These are phyloP conservation scores for Trachops cirrhosus DNA, from an alignment of 2,797 vertebrate species.

Conservation along the genomic window DNA sequence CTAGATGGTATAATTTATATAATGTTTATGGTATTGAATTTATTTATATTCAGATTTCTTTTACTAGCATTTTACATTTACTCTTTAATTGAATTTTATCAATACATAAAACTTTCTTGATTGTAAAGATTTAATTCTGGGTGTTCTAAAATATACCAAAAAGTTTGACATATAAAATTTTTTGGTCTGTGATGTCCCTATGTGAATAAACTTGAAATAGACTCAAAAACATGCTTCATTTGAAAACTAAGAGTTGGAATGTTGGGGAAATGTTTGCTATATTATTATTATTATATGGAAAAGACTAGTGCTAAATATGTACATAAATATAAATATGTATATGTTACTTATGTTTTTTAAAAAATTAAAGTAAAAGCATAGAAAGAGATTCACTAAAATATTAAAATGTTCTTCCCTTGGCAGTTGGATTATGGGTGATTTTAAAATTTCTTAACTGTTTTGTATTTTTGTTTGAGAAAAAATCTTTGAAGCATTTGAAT, in stretches of 20 bases:
- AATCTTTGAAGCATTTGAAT: conserved; percentile 6
- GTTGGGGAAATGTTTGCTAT: neutral
- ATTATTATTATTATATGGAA: neutral
- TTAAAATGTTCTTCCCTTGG: neutral
- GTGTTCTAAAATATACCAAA: conserved; percentile 1
- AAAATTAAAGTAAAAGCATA: neutral
- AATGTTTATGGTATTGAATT: neutral
- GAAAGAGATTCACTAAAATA: neutral
- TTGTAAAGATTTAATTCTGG: neutral
- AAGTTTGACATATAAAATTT: neutral
- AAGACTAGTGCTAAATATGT: neutral
- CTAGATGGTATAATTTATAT: neutral
- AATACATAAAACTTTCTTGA: neutral
- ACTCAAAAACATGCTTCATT: neutral
- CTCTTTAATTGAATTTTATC: neutral
- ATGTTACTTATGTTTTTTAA: neutral
- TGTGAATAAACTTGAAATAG: conserved; percentile 1
- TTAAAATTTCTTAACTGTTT: no score
- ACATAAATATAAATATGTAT: neutral
- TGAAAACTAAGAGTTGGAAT: neutral
- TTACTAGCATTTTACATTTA: neutral
- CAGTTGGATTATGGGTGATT: no score
- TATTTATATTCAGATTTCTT: neutral
- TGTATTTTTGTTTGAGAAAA: neutral
- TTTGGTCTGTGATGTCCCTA: neutral